phyloP scores from a whole-genome alignment of 2,113 vertebrate species.

The Alosa alosa region DNA sequence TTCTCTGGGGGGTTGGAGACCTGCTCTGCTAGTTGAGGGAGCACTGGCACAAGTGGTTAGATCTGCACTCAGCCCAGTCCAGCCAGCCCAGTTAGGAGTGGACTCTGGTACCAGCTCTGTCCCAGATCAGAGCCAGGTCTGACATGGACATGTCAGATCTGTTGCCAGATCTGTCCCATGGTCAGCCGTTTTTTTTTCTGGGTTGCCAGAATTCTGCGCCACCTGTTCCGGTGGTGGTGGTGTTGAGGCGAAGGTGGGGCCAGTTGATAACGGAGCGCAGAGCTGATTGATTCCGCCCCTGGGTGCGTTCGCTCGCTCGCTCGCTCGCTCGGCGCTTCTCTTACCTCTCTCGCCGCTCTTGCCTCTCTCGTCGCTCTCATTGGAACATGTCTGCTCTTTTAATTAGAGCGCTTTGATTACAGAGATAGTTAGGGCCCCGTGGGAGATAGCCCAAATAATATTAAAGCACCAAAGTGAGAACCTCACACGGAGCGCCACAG shows the following conservation, averaged over 20 bases:
- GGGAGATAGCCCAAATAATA: constrained; percentile 44
- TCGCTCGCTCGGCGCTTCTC: constrained; percentile 38
- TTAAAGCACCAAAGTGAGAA: background rate
- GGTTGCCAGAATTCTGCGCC: background rate
- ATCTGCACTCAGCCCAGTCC: background rate
- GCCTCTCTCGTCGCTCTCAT: constrained; percentile 14
- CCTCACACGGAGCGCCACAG: background rate
- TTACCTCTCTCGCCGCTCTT: background rate
- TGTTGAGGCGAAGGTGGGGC: background rate
- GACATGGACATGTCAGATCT: background rate
- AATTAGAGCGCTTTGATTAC: constrained; percentile 72
- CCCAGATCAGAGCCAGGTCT: background rate
- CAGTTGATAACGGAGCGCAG: background rate
- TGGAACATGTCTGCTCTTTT: constrained; percentile 61
- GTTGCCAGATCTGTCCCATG: background rate
- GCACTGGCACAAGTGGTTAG: background rate
- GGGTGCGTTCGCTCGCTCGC: constrained; percentile 1
- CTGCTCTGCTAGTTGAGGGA: background rate
- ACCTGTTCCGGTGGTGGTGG: background rate
- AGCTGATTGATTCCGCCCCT: background rate
- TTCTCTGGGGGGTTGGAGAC: background rate
- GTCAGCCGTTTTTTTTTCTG: background rate
- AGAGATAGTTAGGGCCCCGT: constrained; percentile 55
- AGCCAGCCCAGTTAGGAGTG: background rate
- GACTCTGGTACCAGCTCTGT: background rate